Base-by-base conservation (phyloP, 1,140 invertebrate species). In the Lasaia peninsularis region DNA sequence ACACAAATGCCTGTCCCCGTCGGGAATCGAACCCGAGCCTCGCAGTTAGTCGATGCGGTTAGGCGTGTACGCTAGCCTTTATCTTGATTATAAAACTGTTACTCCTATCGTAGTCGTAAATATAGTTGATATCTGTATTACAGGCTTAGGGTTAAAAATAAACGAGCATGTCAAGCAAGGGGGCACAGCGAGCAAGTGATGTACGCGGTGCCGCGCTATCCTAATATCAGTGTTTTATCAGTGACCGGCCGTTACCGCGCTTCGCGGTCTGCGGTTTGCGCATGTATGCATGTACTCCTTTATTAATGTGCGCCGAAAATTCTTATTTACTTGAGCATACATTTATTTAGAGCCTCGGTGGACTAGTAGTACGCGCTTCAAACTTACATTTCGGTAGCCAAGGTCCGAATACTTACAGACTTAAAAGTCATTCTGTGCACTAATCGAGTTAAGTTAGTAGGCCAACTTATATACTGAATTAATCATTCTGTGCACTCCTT, bases 161-260 rank as follows among this genome's bases (percentile, higher is more conserved):
- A 69, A 78, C 73, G 57, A 54, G 28, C 44, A 62, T 61, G 66
- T 76, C 64, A 55, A 70, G 57, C 60, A 62, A 33, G 60, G 57
- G 54, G 62, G 62, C 48, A 35, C 49, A 56, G 55, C 20, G 52
- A 58, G 48, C 59, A 55, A 14, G 70, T 86, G 82, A 86, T 76
- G 71, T 71, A 79, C 66, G 69, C 44, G 69, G 68, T 68, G 73
- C 69, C 69, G 71, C 73, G 67, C 71, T 69, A 65, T 62, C 74
- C 75, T 86, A 82, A 83, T 88, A 86, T 86, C 77, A 71, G 62
- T 77, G 76, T 80, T 88, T 80, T 83, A 84, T 85, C 84, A 82
- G 75, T 73, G 77, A 66, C 70, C 59, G 52, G 71, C 65, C 71
- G 69, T 68, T 63, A 61, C 52, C 49, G 53, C 60, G 56, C 54